Conservation (phyloP, 2,797 vertebrate species). For the Pseudochaenichthys georgianus region DNA sequence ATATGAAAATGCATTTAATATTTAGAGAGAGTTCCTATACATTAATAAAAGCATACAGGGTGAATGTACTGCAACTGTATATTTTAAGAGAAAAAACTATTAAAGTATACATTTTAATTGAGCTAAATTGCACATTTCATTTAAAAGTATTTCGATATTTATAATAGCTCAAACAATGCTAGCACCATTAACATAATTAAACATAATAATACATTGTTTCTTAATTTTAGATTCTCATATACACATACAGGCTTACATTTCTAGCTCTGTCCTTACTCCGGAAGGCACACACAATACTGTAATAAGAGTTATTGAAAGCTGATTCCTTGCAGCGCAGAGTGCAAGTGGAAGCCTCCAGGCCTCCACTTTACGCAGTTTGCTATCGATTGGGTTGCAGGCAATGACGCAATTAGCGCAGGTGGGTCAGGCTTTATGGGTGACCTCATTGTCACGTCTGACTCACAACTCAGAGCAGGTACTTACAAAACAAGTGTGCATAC, state of each 20-base stretch:
- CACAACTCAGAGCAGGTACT: slow-evolving; percentile 59
- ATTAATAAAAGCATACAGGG: neutral
- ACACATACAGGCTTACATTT: neutral
- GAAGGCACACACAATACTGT: neutral
- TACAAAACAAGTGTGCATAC: slow-evolving; percentile 24
- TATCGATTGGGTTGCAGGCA: slow-evolving; percentile 73
- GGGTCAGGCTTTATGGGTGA: slow-evolving; percentile 82
- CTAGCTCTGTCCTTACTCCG: neutral
- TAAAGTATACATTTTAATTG: neutral
- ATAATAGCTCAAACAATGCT: neutral
- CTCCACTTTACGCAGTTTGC: slow-evolving; percentile 42
- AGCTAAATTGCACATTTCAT: neutral
- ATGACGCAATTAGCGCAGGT: slow-evolving; percentile 72
- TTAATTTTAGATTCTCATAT: neutral
- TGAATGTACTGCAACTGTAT: neutral
- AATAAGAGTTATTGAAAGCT: slow-evolving; percentile 52
- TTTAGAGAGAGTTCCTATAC: neutral
- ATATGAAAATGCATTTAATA: neutral
- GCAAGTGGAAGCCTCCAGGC: slow-evolving; percentile 22
- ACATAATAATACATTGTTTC: neutral
- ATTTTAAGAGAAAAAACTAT: neutral
- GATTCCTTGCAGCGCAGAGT: slow-evolving; percentile 34
- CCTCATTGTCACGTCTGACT: slow-evolving; percentile 76
- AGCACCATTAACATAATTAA: neutral
- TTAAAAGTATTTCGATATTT: neutral